Percentiles rank a stretch among this genome's conserved stretches.
Conservation (phyloP, 1,140 invertebrate species). For the Drosophila asahinai region DNA sequence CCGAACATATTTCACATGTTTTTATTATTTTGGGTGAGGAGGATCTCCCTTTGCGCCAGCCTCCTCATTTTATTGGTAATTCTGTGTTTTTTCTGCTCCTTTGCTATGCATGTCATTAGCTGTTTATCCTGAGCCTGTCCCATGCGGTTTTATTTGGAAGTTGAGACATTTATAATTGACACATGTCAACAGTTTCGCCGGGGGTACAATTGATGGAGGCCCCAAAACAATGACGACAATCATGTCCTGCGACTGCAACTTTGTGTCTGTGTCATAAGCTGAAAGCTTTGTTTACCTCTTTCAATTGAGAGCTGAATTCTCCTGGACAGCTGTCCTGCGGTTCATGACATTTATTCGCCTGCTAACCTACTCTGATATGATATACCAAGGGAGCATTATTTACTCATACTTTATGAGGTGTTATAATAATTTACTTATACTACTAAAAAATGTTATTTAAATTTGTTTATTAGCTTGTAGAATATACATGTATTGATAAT, state of each 20-base stretch:
- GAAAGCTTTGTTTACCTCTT: conserved; percentile 1
- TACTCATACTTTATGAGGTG: no score
- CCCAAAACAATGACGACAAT: conserved; percentile 22
- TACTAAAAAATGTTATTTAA: no score
- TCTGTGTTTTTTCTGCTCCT: conserved; percentile 17
- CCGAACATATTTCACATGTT: conserved; percentile 81
- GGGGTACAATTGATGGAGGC: conserved; percentile 7
- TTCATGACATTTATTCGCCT: neutral
- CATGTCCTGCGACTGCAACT: conserved; percentile 26
- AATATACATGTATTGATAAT: no score
- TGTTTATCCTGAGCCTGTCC: conserved; percentile 40
- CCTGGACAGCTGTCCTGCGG: neutral
- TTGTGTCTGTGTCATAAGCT: conserved; percentile 27
- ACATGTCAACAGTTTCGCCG: conserved; percentile 60
- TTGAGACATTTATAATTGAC: conserved; percentile 76
- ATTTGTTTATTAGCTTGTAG: no score
- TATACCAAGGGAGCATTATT: neutral
- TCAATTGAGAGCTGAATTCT: neutral
- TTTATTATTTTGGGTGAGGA: conserved; percentile 75
- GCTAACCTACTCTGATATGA: neutral
- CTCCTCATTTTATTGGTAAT: conserved; percentile 64
- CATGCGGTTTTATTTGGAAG: conserved; percentile 76
- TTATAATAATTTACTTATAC: no score
- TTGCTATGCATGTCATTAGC: conserved; percentile 61
- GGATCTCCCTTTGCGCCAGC: conserved; percentile 16